Base-by-base conservation (phyloP, 2,888 invertebrate genomes). In the Lycocerus yunnanus region DNA sequence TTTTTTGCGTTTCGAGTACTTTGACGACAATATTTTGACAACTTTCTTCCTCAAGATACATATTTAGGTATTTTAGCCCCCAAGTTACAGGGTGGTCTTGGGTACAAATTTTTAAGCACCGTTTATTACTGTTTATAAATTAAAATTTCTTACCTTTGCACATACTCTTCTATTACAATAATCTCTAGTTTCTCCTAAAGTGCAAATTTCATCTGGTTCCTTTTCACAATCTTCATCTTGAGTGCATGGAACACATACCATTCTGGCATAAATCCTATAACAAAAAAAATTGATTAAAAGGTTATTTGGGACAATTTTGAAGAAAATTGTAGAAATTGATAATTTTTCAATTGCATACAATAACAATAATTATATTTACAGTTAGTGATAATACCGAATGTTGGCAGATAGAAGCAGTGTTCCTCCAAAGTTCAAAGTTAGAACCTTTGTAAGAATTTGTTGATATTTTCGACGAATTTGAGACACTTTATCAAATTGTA, bases 141-240 rank as follows among this genome's bases (percentile, higher is more conserved):
- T n/a, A 43, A 6, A n/a, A n/a, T n/a, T n/a, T 43, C 72, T 74
- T 83, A 87, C 87, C 82, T 85, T 87, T 61, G 85, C 84, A 74
- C 87, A 87, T 4, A 84, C 82, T 77, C 86, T 81, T 78, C 86
- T 78, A 58, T 81, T 80, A 76, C 87, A 87, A 60, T 76, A 77
- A 73, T 87, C 84, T 70, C 83, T 80, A 10, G 82, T 80, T 81
- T 86, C 87, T 16, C 87, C 87, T 82, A 83, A 87, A 6, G 80
- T 63, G 72, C 87, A 87, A 16, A 78, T 71, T 11, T 83, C 79
- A 15, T 76, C 75, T 14, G 86, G 86, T 27, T 81, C 79, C 13
- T 75, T 79, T 61, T 87, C 83, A 74, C 87, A 87, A 75, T 86
- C 86, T 59, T 81, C 81, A 18, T 74, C 72, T 6, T 73, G 74